Conservation (phyloP, 2,888 invertebrate species). For the Stenotaenia linearis region DNA sequence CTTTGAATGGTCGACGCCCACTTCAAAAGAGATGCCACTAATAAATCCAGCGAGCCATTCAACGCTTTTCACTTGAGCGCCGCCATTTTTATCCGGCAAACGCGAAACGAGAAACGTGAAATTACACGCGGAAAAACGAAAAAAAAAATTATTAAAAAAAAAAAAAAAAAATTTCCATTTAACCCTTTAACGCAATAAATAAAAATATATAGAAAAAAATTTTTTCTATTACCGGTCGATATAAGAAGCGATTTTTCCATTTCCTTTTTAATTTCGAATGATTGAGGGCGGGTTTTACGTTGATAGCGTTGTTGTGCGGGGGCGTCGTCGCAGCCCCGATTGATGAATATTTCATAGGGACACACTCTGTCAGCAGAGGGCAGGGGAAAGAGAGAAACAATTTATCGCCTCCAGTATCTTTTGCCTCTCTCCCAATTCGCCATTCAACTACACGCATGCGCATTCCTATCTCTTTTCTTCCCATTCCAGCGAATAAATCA, state of each 20-base stretch:
- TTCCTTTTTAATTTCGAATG: background rate
- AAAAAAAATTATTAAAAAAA: too few species aligned
- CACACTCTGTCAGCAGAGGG: background rate
- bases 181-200: too few species aligned
- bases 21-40: background rate
- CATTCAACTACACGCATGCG: background rate
- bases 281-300: background rate
- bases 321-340: background rate
- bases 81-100: background rate
- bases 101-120: background rate
- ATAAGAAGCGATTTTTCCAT: background rate
- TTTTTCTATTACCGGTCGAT: background rate
- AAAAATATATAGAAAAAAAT: too few species aligned
- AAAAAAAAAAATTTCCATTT: too few species aligned
- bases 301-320: background rate
- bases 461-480: background rate
- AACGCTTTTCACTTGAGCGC: background rate
- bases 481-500: background rate
- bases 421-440: background rate
- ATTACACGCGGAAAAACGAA: background rate
- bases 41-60: background rate
- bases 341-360: background rate
- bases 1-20: background rate
- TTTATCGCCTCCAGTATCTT: background rate
- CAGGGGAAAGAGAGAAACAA: background rate